phyloP scores from a whole-genome alignment of 2,888 invertebrate genomes.

The Diloba caeruleocephala region DNA sequence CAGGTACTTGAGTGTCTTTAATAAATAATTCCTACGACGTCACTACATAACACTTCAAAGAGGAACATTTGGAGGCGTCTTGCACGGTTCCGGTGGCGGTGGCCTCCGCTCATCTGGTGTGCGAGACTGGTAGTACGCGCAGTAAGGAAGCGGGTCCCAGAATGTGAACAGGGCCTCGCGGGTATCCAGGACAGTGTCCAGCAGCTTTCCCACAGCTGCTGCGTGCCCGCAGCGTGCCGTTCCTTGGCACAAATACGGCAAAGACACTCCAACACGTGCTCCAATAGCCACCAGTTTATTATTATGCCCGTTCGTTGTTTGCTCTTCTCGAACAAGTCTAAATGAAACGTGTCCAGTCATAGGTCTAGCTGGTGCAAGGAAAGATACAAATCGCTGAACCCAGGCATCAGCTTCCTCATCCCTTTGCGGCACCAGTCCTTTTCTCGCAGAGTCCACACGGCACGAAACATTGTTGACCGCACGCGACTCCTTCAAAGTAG shows the following conservation, averaged over 20 bases:
- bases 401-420: conserved; percentile 92
- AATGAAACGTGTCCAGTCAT: conserved; percentile 95
- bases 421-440: conserved; percentile 91
- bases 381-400: conserved; percentile 92
- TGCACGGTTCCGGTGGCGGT: conserved; percentile 88
- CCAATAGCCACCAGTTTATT: conserved; percentile 86
- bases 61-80: conserved; percentile 86
- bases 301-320: conserved; percentile 77
- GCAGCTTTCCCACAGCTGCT: conserved; percentile 89
- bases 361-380: conserved; percentile 90
- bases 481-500: conserved; percentile 93
- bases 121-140: conserved; percentile 95
- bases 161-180: conserved; percentile 94
- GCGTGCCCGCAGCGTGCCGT: conserved; percentile 90
- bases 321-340: conserved; percentile 91
- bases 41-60: conserved; percentile 69
- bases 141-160: conserved; percentile 96
- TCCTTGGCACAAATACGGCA: conserved; percentile 94
- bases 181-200: conserved; percentile 93
- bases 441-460: conserved; percentile 90
- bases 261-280: conserved; percentile 93
- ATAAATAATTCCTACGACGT: conserved; percentile 72
- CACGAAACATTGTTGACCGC: conserved; percentile 95
- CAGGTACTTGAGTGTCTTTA: conserved; percentile 87
- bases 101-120: conserved; percentile 88